Conservation (phyloP, 1,140 invertebrate species). For the Zeugodacus cucurbitae region DNA sequence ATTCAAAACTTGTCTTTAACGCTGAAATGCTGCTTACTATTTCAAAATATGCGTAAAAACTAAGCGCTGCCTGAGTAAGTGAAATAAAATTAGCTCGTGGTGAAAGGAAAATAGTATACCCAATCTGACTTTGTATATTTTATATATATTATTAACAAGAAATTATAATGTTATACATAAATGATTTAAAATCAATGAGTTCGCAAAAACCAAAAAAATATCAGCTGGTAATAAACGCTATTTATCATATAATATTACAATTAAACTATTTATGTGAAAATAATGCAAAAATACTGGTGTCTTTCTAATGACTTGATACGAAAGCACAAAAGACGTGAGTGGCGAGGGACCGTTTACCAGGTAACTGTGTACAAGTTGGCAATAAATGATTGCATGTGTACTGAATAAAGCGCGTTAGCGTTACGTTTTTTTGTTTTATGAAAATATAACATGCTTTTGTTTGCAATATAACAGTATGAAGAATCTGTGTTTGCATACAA, state of each 20-base stretch:
- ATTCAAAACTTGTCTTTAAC: neutral
- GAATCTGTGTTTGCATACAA: neutral
- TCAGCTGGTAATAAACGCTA: neutral
- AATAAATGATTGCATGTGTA: neutral
- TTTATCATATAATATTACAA: too few species aligned
- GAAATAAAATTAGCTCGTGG: neutral
- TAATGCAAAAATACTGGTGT: neutral
- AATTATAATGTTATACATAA: neutral
- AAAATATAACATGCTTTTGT: neutral
- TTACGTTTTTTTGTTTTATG: neutral
- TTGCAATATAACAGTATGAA: neutral
- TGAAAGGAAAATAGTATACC: too few species aligned
- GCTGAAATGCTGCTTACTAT: neutral
- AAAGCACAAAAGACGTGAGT: neutral
- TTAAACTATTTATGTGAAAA: too few species aligned
- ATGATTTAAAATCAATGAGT: neutral
- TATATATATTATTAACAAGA: neutral
- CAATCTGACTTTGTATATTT: too few species aligned
- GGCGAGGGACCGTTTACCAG: neutral
- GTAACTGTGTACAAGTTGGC: neutral
- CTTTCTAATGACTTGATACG: neutral
- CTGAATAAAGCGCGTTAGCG: too few species aligned
- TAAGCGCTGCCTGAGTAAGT: constrained; percentile 4
- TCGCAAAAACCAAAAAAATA: neutral
- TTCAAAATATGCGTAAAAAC: neutral